Evolutionary conservation across 2,888 invertebrate species (phyloP).

Genomic region (Crossocerus cetratus): DNA sequence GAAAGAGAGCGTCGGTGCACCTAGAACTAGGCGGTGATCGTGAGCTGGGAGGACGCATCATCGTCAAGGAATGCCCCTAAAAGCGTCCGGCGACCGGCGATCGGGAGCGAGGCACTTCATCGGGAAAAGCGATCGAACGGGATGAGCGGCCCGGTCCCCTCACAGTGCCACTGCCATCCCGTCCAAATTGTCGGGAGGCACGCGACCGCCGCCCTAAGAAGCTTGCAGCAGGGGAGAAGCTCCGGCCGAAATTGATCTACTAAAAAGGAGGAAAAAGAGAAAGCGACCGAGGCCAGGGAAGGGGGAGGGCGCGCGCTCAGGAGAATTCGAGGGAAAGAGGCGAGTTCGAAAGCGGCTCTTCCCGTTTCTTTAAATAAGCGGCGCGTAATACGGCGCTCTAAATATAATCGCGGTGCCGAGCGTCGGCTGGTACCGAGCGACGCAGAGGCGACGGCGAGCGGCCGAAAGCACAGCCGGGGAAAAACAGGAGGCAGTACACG

Average conservation of each 20-base stretch:
- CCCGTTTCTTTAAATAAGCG: slow-evolving; percentile 74
- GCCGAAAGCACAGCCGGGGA: slow-evolving; percentile 8
- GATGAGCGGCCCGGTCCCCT: no score
- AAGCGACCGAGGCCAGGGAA: background rate
- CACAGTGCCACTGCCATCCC: no score
- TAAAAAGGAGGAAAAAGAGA: slow-evolving; percentile 4
- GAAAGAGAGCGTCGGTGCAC: slow-evolving; percentile 4
- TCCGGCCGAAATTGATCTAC: background rate
- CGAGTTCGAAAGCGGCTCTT: slow-evolving; percentile 53
- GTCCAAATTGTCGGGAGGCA: no score
- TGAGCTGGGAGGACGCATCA: slow-evolving; percentile 37
- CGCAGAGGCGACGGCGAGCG: slow-evolving; percentile 8
- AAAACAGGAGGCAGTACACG: slow-evolving; percentile 12
- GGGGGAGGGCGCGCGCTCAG: background rate
- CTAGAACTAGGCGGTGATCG: slow-evolving; percentile 29
- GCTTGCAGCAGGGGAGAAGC: slow-evolving; percentile 12
- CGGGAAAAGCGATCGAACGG: slow-evolving; percentile 15
- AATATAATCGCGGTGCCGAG: slow-evolving; percentile 68
- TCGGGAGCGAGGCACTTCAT: slow-evolving; percentile 11
- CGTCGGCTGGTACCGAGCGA: slow-evolving; percentile 43
- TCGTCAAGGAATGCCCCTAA: slow-evolving; percentile 44
- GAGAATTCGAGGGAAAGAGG: slow-evolving; percentile 21
- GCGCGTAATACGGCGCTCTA: slow-evolving; percentile 72
- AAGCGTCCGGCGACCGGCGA: slow-evolving; percentile 24
- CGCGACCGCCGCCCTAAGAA: background rate